Evolutionary conservation across 2,888 invertebrate genomes (phyloP), one percentile per base, ranked within the genome.

Genomic region (Neoaliturus tenellus): DNA sequence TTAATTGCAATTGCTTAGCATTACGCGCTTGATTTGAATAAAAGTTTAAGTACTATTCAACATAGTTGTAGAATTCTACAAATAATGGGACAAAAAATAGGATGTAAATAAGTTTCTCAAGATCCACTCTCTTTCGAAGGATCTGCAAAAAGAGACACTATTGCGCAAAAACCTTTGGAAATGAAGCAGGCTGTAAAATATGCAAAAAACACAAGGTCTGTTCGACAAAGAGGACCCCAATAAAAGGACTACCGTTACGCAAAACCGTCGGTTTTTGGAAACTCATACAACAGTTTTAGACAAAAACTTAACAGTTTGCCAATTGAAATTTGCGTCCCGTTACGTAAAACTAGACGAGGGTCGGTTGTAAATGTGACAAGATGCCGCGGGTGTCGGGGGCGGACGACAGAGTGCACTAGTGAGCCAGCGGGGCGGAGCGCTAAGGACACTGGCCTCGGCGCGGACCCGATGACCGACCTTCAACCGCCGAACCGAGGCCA

Each of bases 401-500:
- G n/a, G n/a, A n/a, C n/a, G n/a, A n/a, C n/a, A n/a, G n/a, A n/a
- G n/a, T n/a, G n/a, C n/a, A n/a, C n/a, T n/a, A n/a, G n/a, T n/a
- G n/a, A n/a, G n/a, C n/a, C n/a, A n/a, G n/a, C n/a, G n/a, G 20
- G 62, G 69, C 14, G 39, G 55, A 39, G 35, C 39, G 31, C 35
- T 10, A 41, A 51, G 84, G 84, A 62, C 84, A 67, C 44, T 84
- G 84, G 62, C 84, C 81, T 71, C 80, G 10, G 8, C 35, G 48
- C 20, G 23, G 51, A 51, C 51, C 28, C 71, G 31, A 35, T 81
- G 84, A 81, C 84, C 84, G 84, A 73, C 84, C 84, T 84, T 84
- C 84, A 84, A 83, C 84, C 73, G 73, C 82, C 82, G 33, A 82
- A 82, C 31, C 78, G 44, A 44, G 48, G 75, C 28, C 75, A 35